Percentiles rank a stretch among this genome's conserved stretches.
Evolutionary conservation across 2,888 invertebrate genomes (phyloP).

Genomic region (Helobdella robusta): DNA sequence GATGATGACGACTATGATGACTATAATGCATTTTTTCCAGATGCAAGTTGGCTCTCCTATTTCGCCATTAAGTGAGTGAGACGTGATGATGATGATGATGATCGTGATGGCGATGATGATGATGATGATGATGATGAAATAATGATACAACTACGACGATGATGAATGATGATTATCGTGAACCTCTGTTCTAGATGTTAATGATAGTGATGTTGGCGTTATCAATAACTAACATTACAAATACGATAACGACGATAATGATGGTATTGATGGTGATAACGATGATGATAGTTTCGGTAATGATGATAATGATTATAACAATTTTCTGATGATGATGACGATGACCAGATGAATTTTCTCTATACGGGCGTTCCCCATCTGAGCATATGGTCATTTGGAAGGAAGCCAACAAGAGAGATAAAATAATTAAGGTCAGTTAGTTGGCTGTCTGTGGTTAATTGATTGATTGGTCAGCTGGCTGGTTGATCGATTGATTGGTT

Average conservation of each 20-base stretch:
- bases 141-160: no score
- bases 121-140: not conserved
- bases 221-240: no score
- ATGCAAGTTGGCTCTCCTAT: slow-evolving; percentile 14
- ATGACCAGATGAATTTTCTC: not conserved
- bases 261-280: not conserved
- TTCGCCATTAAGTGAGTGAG: slow-evolving; percentile 11
- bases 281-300: not conserved
- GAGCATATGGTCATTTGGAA: slow-evolving; percentile 19
- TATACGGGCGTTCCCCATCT: slow-evolving; percentile 16
- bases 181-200: no score
- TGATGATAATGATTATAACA: not conserved
- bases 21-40: not conserved
- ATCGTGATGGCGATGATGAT: not conserved
- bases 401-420: slow-evolving; percentile 12
- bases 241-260: no score
- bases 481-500: no score
- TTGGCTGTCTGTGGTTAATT: no score
- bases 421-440: slow-evolving; percentile 16
- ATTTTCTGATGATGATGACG: not conserved
- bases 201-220: no score
- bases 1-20: not conserved
- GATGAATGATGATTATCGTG: no score
- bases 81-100: not conserved
- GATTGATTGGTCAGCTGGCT: no score